A percentile compares a stretch with the other conserved stretches of the same genome.
These are phyloP conservation scores for Scaptomyza caliginosa DNA, from an alignment of 2,888 invertebrate genomes.

Conservation along the genomic window DNA sequence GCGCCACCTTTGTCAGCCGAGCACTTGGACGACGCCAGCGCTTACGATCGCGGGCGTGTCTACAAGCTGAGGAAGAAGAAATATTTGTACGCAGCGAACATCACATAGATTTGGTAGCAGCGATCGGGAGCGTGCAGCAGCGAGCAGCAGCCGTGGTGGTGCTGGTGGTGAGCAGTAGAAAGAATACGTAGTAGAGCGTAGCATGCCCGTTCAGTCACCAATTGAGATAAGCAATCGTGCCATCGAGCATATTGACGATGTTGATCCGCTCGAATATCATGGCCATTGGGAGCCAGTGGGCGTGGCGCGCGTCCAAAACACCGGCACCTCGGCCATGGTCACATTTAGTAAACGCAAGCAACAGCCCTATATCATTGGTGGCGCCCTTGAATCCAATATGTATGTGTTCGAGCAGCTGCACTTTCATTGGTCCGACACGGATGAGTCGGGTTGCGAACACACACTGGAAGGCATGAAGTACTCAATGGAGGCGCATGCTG, in stretches of 20 bases:
- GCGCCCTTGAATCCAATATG: constrained; percentile 87
- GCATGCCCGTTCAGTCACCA: constrained; percentile 84
- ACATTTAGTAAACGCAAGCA: constrained; percentile 86
- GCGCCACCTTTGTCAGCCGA: constrained; percentile 70
- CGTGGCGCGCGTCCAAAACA: constrained; percentile 83
- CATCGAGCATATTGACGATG: constrained; percentile 84
- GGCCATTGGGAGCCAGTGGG: constrained; percentile 84
- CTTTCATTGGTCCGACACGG: constrained; percentile 92
- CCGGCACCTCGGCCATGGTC: constrained; percentile 86
- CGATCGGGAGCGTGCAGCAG: background rate
- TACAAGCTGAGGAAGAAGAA: constrained; percentile 83
- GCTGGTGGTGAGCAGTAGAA: background rate
- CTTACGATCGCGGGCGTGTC: constrained; percentile 81
- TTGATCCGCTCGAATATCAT: constrained; percentile 83
- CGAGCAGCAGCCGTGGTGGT: background rate
- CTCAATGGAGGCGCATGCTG: constrained; percentile 91
- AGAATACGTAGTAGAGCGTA: constrained; percentile 20
- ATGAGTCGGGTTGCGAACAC: constrained; percentile 91
- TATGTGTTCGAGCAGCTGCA: constrained; percentile 91
- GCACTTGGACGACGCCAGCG: constrained; percentile 75
- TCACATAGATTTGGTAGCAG: constrained; percentile 63
- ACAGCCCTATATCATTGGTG: constrained; percentile 87
- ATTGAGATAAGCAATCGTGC: constrained; percentile 84
- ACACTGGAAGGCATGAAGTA: constrained; percentile 90
- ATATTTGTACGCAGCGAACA: constrained; percentile 74